Base-by-base conservation (phyloP, 1,140 invertebrate species). In the Diachasma alloeum region DNA sequence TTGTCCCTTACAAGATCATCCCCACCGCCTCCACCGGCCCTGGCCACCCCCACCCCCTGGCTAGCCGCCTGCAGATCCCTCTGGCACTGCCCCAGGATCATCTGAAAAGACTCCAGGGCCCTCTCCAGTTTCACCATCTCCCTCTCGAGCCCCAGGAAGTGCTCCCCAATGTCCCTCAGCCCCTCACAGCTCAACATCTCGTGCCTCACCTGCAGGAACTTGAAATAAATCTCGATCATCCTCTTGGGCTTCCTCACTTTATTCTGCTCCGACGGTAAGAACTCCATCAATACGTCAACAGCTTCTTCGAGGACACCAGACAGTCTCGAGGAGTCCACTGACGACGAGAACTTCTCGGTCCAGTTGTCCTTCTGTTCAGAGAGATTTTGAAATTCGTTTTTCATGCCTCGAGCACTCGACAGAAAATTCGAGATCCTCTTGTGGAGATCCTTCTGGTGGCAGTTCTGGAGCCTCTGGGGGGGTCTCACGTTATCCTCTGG, bases 1-100 rank as follows among this genome's bases (percentile, higher is more conserved):
- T 83, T 87, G n/a, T 88, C 78, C 59, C 77, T 82, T 76, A 87
- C 86, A 15, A 85, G 63, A 70, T 75, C 53, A 63, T 83, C 82
- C 0, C 63, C 17, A 59, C 75, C 63, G 63, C 19, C 0, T 42
- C n/a, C 26, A 66, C 42, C 26, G 42, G n/a, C 37, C 17, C 13
- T 26, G 1, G 6, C 6, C 15, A 13, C 2, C 48, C 15, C 9
- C 15, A n/a, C 6, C 6, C 2, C 48, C 13, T 17, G 1, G 2
- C 15, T 53, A 4, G 9, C 13, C 31, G 59, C 24, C 56, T 72
- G 22, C 1, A 63, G 4, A 63, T 63, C 59, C 19, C 59, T 63
- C 59, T 63, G 22, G 19, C 19, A 63, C 24, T 63, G 19, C 5
- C 24, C 59, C 10, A 68, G 11, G 1, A 73, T 39, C 15, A 0